These are phyloP conservation scores for Cephus sareptanus DNA, from an alignment of 2,888 invertebrate species.

Conservation along the genomic window DNA sequence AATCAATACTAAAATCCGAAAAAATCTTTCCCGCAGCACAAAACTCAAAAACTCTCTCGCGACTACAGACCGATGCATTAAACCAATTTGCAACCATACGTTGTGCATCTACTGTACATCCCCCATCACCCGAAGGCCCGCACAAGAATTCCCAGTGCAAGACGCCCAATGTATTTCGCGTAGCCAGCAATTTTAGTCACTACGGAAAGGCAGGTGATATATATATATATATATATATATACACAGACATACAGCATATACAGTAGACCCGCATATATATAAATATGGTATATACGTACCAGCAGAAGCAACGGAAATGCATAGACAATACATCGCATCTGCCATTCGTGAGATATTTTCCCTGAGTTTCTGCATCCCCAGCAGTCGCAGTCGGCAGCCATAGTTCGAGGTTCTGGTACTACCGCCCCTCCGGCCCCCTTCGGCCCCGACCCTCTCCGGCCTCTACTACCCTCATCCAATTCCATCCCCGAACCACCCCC, in stretches of 20 bases:
- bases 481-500: conserved; percentile 11
- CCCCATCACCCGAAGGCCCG: neutral
- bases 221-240: neutral
- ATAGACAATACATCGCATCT: conserved; percentile 35
- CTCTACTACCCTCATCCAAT: neutral
- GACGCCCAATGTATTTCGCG: neutral
- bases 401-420: neutral
- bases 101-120: neutral
- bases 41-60: neutral
- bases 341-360: conserved; percentile 37
- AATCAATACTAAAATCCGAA: neutral
- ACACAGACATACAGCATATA: neutral
- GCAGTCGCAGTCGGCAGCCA: neutral
- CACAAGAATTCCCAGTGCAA: neutral
- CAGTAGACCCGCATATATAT: neutral
- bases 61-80: neutral
- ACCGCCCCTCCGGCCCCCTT: conserved; percentile 20
- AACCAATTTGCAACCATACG: neutral
- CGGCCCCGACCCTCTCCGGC: neutral
- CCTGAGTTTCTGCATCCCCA: conserved; percentile 1
- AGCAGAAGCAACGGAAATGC: neutral
- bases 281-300: neutral
- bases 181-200: too few species aligned
- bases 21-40: neutral
- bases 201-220: neutral